A percentile compares a stretch with the other conserved stretches of the same genome.
Evolutionary conservation across 2,797 vertebrate genomes (phyloP).

Genomic region (Pantherophis alleghaniensis): DNA sequence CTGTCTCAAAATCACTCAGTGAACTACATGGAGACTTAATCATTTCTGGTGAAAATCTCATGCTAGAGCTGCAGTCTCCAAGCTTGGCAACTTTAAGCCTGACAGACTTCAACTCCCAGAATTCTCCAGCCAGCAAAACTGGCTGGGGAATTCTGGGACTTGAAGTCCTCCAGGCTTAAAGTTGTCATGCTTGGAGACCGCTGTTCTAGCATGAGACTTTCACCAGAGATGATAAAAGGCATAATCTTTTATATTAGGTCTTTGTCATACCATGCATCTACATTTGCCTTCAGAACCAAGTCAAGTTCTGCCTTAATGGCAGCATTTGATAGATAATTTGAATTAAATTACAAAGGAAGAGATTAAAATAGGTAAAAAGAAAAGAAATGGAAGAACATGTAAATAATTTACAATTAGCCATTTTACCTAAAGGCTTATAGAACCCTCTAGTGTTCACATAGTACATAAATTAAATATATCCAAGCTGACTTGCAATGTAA

Average conservation of each 20-base stretch:
- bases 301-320: neutral
- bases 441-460: conserved; percentile 12
- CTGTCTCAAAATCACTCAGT: neutral
- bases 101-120: no score
- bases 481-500: neutral
- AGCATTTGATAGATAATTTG: neutral
- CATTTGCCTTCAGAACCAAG: neutral
- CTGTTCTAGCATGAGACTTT: no score
- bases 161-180: no score
- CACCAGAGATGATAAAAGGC: no score
- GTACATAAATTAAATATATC: neutral
- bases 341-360: neutral
- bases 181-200: no score
- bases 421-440: neutral
- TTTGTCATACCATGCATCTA: neutral
- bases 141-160: no score
- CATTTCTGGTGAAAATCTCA: neutral
- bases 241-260: neutral
- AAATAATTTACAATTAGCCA: neutral
- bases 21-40: neutral
- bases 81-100: no score
- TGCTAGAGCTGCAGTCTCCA: neutral
- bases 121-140: no score
- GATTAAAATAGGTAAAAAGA: neutral
- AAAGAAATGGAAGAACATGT: neutral